Conservation (phyloP, 2,113 vertebrate species). For the Cathartes aura region DNA sequence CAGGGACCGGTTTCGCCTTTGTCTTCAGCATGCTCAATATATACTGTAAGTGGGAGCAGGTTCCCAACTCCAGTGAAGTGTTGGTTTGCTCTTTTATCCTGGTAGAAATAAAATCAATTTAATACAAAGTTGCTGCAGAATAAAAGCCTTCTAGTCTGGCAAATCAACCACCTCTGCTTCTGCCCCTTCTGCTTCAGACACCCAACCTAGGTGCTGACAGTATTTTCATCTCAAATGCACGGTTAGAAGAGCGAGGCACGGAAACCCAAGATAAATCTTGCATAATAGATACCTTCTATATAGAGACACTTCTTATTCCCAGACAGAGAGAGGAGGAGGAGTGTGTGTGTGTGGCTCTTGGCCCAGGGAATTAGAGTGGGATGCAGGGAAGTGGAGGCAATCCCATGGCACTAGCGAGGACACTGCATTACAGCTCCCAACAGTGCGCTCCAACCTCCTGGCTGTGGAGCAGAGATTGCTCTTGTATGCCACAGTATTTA, state of each 20-base stretch:
- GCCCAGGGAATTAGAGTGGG: fast-evolving
- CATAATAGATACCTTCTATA: background rate
- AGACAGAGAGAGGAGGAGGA: background rate
- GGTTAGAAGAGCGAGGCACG: background rate
- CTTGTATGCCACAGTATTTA: background rate
- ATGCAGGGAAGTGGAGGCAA: background rate
- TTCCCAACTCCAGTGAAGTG: background rate
- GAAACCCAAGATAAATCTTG: background rate
- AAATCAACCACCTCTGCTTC: background rate
- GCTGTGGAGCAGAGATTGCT: background rate
- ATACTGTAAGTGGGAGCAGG: background rate
- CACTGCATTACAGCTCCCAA: background rate
- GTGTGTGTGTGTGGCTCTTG: background rate
- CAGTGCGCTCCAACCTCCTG: background rate
- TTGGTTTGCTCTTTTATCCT: background rate
- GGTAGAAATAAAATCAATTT: background rate
- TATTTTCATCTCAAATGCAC: background rate
- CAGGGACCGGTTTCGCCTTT: background rate
- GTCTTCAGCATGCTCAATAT: fast-evolving
- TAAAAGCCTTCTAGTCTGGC: background rate
- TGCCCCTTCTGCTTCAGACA: background rate
- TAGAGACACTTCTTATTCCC: background rate
- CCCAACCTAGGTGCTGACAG: background rate
- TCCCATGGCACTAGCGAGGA: background rate
- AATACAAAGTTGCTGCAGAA: background rate